These are phyloP conservation scores for Leucophora obtusa DNA, from an alignment of 2,888 invertebrate species.

Conservation along the genomic window DNA sequence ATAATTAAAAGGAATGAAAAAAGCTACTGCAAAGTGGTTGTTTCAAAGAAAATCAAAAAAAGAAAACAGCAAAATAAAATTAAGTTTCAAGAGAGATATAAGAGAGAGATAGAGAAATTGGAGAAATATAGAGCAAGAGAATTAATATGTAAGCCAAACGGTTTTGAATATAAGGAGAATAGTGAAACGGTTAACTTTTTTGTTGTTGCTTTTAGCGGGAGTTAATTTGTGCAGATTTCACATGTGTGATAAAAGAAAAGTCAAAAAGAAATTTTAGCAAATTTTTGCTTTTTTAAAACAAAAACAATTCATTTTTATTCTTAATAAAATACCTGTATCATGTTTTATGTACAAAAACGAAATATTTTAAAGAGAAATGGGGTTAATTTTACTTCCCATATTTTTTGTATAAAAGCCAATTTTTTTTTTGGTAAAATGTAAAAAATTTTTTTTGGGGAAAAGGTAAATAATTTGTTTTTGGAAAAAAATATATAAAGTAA, in stretches of 20 bases:
- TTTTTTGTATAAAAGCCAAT: neutral
- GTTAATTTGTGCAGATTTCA: neutral
- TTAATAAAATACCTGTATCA: constrained; percentile 23
- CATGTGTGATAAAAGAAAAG: constrained; percentile 20
- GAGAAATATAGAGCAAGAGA: too few species aligned
- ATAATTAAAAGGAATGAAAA: constrained; percentile 6
- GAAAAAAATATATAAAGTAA: too few species aligned
- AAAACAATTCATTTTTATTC: neutral
- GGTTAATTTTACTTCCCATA: neutral
- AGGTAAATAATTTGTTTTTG: too few species aligned
- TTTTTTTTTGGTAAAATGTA: too few species aligned
- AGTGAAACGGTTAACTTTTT: neutral
- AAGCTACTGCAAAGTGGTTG: constrained; percentile 58
- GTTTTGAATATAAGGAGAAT: constrained; percentile 24
- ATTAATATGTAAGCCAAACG: constrained; percentile 61
- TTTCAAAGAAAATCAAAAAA: constrained; percentile 19
- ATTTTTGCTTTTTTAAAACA: neutral
- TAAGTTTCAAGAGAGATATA: neutral
- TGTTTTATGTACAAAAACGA: neutral
- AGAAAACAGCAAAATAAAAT: neutral
- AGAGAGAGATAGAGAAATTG: too few species aligned
- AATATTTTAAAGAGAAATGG: neutral
- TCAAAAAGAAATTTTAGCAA: neutral
- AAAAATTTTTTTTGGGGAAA: too few species aligned
- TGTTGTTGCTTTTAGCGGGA: neutral